A percentile compares a stretch with the other conserved stretches of the same genome.
phyloP scores from a whole-genome alignment of 2,888 invertebrate genomes.

The Scrobipalpa atriplicella region DNA sequence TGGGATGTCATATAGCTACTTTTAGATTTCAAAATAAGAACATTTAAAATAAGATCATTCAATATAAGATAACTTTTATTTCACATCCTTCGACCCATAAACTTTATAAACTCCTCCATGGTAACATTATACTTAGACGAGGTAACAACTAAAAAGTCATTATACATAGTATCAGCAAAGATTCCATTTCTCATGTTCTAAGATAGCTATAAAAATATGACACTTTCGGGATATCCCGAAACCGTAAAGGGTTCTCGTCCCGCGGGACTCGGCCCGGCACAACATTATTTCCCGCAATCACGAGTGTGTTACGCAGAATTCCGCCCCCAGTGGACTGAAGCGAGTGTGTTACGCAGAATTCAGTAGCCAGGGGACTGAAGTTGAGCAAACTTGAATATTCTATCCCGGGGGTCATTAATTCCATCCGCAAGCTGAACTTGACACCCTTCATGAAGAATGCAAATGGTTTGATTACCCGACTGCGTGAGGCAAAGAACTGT shows the following conservation, averaged over 20 bases:
- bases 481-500: too few species aligned
- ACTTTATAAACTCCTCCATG: too few species aligned
- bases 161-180: not conserved
- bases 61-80: too few species aligned
- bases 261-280: not conserved
- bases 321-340: too few species aligned
- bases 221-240: not conserved
- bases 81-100: too few species aligned
- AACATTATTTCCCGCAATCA: constrained; percentile 14
- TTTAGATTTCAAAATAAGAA: too few species aligned
- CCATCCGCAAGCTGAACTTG: constrained; percentile 14
- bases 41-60: too few species aligned
- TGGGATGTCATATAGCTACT: too few species aligned
- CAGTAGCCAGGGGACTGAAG: not conserved
- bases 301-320: not conserved
- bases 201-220: not conserved
- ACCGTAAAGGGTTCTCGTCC: not conserved
- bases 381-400: constrained; percentile 17
- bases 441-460: constrained; percentile 22
- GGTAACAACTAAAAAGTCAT: too few species aligned
- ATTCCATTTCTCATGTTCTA: not conserved
- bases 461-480: constrained; percentile 7
- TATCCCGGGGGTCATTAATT: constrained; percentile 13
- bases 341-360: constrained; percentile 1
- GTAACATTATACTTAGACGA: too few species aligned